Base-by-base conservation (phyloP, 2,113 vertebrate genomes). In the Tetrax tetrax region DNA sequence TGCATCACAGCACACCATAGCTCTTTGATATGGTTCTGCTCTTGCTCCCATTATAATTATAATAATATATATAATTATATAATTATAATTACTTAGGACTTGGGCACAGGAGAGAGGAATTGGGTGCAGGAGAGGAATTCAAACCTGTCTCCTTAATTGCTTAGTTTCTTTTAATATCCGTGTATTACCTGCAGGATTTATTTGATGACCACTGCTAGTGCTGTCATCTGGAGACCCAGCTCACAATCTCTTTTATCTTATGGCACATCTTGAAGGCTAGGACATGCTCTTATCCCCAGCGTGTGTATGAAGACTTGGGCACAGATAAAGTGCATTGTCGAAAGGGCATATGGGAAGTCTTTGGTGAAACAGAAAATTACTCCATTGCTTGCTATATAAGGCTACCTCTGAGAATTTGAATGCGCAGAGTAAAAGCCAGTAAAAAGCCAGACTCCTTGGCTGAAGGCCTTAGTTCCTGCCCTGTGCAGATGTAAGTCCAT, bases 1-100 rank as follows among this genome's bases (percentile, higher is more conserved):
- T 96, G 94, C 76, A 80, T 92, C 83, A 50, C 19, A 90, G 94
- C 51, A 75, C 71, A 85, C 38, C 43, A 50, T 21, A 72, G 76
- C 59, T 83, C 94, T 95, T 47, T 77, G 81, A 76, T 83, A 33
- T 13, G 48, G 38, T 76, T 74, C 84, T 86, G 41, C n/a, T 91
- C 70, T 77, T 78, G 8, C 38, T 85, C 14, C 12, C 50, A 4
- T 72, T 80, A n/a, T 72, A 85, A 91, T 95, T 75, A 59, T n/a
- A n/a, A n/a, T n/a, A n/a, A n/a, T n/a, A n/a, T n/a, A n/a, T n/a
- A n/a, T n/a, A n/a, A n/a, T n/a, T n/a, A n/a, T n/a, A n/a, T n/a
- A n/a, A 4, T 72, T 80, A n/a, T 72, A 85, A 91, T 95, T 75
- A 59, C 57, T 87, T 22, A 48, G 61, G 51, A 37, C 24, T 33